Conservation (phyloP, 1,140 invertebrate genomes). For the Lutraria rhynchaena region DNA sequence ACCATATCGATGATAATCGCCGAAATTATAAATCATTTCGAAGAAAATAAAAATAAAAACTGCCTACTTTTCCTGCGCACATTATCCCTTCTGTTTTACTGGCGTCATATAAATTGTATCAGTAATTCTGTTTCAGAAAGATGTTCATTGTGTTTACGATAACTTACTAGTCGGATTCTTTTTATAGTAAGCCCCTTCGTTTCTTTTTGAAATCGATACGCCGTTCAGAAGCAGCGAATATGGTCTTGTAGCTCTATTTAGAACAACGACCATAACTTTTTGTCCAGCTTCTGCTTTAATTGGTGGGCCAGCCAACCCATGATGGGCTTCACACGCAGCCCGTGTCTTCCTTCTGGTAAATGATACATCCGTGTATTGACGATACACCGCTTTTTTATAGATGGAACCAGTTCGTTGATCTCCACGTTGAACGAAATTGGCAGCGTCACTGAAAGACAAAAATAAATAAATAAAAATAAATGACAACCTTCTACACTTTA, state of each 20-base stretch:
- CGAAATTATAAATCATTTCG: no score
- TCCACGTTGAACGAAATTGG: background rate
- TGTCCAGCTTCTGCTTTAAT: conserved; percentile 74
- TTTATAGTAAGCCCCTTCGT: conserved; percentile 68
- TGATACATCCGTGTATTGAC: conserved; percentile 68
- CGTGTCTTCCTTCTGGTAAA: conserved; percentile 46
- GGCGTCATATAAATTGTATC: no score
- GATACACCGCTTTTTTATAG: conserved; percentile 71
- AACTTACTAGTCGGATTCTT: conserved; percentile 1
- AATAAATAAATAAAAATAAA: background rate
- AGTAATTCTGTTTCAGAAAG: no score
- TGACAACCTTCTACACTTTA: no score
- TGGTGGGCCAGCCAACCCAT: conserved; percentile 74
- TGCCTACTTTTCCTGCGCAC: no score
- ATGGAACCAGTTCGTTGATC: conserved; percentile 69
- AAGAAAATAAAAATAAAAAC: no score
- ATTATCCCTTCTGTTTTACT: no score
- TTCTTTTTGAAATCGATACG: conserved; percentile 56
- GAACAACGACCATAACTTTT: conserved; percentile 68
- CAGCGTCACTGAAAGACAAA: background rate
- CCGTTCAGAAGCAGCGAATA: conserved; percentile 74
- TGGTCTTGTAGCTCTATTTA: conserved; percentile 66
- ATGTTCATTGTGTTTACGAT: no score
- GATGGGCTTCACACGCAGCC: conserved; percentile 50
- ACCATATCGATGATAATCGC: no score